Evolutionary conservation across 2,797 vertebrate genomes (phyloP).

Genomic region (Acanthurus tractus): DNA sequence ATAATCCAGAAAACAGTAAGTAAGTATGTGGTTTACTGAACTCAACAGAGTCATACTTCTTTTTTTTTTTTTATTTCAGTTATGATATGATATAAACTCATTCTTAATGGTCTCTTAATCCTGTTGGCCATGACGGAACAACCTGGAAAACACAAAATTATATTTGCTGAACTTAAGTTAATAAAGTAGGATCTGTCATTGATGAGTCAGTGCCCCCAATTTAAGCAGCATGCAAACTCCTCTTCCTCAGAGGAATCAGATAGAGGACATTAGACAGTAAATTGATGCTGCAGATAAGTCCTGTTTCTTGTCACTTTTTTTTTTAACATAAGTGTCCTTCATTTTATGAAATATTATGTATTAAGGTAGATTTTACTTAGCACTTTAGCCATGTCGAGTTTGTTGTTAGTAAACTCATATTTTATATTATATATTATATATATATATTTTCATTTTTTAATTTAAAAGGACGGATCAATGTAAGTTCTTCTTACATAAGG

Average conservation of each 20-base stretch:
- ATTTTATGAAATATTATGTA: not conserved
- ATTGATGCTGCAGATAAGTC: not conserved
- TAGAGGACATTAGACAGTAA: not conserved
- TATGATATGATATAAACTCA: not conserved
- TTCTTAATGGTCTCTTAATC: slow-evolving; percentile 41
- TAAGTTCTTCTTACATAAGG: slow-evolving; percentile 6
- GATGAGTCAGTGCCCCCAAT: slow-evolving; percentile 32
- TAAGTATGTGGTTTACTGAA: not conserved
- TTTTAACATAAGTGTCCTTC: not conserved
- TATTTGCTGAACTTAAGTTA: slow-evolving; percentile 55
- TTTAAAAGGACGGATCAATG: slow-evolving; percentile 6
- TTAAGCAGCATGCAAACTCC: slow-evolving; percentile 29
- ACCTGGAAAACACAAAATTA: slow-evolving; percentile 44
- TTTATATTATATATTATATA: too few species aligned
- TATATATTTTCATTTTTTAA: not conserved
- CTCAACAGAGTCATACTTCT: not conserved
- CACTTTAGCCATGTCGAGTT: not conserved
- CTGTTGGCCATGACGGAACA: slow-evolving; percentile 16
- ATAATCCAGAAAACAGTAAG: slow-evolving; percentile 2
- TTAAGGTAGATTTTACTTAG: not conserved
- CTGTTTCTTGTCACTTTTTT: not conserved
- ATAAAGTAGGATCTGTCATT: slow-evolving; percentile 41
- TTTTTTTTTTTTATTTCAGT: slow-evolving; percentile 11
- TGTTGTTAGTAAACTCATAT: not conserved
- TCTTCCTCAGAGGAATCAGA: slow-evolving; percentile 25